A percentile compares a stretch with the other conserved stretches of the same genome.
Evolutionary conservation across 1,140 invertebrate species (phyloP).

Genomic region (Drosophila novamexicana): DNA sequence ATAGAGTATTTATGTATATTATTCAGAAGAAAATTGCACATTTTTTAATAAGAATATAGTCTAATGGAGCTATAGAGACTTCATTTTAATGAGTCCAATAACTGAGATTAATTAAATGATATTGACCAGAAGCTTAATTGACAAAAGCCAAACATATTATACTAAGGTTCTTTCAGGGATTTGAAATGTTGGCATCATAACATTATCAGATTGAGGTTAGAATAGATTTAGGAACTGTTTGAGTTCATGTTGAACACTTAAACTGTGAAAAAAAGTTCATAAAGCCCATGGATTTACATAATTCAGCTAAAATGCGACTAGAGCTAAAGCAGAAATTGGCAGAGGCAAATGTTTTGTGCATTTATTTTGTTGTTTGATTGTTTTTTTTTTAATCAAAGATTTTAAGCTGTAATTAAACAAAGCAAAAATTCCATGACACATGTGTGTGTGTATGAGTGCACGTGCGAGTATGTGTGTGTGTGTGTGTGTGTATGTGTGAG

Average conservation of each 20-base stretch:
- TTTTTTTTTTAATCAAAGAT: conserved; percentile 72
- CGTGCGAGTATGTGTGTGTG: not conserved
- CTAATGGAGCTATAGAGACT: too few species aligned
- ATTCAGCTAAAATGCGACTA: conserved; percentile 15
- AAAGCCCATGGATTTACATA: conserved; percentile 20
- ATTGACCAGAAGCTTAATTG: too few species aligned
- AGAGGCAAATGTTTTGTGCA: conserved; percentile 26
- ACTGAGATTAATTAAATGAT: too few species aligned
- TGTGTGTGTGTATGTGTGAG: conserved; percentile 10
- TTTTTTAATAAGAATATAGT: too few species aligned
- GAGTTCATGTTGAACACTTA: not conserved
- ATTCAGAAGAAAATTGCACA: too few species aligned
- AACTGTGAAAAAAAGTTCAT: not conserved
- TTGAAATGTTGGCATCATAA: not conserved
- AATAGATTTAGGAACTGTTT: not conserved
- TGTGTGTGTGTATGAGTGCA: conserved; percentile 7
- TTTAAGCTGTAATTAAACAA: conserved; percentile 81
- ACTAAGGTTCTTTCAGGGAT: too few species aligned
- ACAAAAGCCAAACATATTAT: too few species aligned
- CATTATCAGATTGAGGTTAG: not conserved
- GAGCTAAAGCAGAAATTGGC: conserved; percentile 39
- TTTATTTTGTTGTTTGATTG: conserved; percentile 24
- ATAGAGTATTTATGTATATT: too few species aligned
- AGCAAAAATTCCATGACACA: conserved; percentile 68
- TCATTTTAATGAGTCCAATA: too few species aligned